A percentile compares a stretch with the other conserved stretches of the same genome.
Conservation (phyloP, 1,140 invertebrate species). For the Bombus sylvicola region DNA sequence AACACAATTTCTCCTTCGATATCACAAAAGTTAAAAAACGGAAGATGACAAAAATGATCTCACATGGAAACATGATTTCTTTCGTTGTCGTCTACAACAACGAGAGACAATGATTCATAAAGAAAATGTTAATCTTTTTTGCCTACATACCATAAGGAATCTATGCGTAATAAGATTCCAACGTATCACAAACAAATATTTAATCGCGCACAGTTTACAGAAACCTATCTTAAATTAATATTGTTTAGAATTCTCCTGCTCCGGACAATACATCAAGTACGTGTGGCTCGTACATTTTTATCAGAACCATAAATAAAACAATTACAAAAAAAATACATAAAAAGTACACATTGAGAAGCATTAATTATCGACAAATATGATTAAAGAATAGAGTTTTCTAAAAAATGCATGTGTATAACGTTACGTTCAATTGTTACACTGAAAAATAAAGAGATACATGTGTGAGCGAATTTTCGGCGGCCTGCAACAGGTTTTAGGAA, state of each 20-base stretch:
- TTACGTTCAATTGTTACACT: constrained; percentile 7
- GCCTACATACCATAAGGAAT: constrained; percentile 17
- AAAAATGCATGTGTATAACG: constrained; percentile 43
- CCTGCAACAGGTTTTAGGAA: constrained; percentile 49
- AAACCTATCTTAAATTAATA: constrained; percentile 50
- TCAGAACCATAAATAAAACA: constrained; percentile 40
- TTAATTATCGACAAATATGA: constrained; percentile 24
- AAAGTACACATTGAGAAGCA: constrained; percentile 40
- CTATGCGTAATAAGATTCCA: constrained; percentile 45
- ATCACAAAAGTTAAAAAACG: constrained; percentile 63
- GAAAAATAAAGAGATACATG: neutral
- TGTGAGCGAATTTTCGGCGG: constrained; percentile 29
- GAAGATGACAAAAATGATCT: constrained; percentile 49
- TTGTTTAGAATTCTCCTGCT: constrained; percentile 49
- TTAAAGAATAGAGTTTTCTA: constrained; percentile 27
- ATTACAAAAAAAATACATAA: constrained; percentile 43
- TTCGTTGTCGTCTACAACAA: constrained; percentile 14
- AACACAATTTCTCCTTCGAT: constrained; percentile 51
- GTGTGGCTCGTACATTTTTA: constrained; percentile 58
- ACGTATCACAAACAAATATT: constrained; percentile 24
- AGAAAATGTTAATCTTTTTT: constrained; percentile 29
- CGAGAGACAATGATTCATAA: constrained; percentile 22
- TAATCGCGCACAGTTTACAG: constrained; percentile 37
- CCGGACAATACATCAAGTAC: constrained; percentile 50
- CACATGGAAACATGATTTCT: constrained; percentile 36